Evolutionary conservation across 1,140 invertebrate species (phyloP), one percentile per base, ranked within the genome.

Genomic region (Lordiphosa stackelbergi): DNA sequence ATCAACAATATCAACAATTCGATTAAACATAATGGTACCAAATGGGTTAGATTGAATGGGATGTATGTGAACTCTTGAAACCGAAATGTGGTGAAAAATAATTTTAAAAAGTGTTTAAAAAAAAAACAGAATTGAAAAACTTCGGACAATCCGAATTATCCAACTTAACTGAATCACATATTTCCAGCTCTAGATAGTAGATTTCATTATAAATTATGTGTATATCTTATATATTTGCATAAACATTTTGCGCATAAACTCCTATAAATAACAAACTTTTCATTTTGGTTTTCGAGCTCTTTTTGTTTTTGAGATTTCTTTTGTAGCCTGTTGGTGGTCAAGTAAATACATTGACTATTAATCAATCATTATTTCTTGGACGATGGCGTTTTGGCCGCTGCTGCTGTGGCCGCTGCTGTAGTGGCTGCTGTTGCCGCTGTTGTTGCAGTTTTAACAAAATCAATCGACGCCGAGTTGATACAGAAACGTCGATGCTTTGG

Each of bases 401-500:
- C 38, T 42, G 69, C 42, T 43, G 19, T 85, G 35, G 69, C 71
- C 45, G 79, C 77, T 54, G 77, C 66, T 49, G 79, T 68, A 34
- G 79, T 62, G 16, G 62, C 38, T 13, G 63, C 61, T 10, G 62
- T 24, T 46, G 63, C 53, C 22, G 53, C 40, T 11, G 70, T 8
- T 38, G 70, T 36, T 51, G 62, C 41, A 48, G 19, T 73, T 58
- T 73, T 84, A 36, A 92, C 90, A 89, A 97, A 97, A 83, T 93
- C 92, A 65, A 97, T 90, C 4, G 96, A 93, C 4, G 95, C 94
- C 22, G 95, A 96, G 88, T 98, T 98, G 89, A 98, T 97, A 90
- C 98, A 99, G 91, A 96, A 99, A 16, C 98, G 91, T 87, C 97
- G 94, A 85, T 94, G 93, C 34, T 95, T 97, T 48, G 97, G 96